Conservation (phyloP, 2,888 invertebrate species). For the Eupelmus urozonus region DNA sequence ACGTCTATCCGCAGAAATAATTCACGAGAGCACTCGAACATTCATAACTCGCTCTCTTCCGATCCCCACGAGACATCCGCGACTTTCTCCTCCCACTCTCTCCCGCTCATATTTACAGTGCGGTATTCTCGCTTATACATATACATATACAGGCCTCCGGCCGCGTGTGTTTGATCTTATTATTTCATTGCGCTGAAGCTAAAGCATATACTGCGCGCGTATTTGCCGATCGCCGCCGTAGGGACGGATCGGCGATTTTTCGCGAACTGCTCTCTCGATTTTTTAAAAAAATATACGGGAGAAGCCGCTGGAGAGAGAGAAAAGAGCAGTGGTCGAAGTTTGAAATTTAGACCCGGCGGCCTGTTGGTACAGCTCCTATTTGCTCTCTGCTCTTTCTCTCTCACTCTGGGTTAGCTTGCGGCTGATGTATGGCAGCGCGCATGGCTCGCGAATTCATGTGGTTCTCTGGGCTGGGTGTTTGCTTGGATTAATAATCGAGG, state of each 20-base stretch:
- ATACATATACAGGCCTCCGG: no score
- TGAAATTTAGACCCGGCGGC: slow-evolving; percentile 62
- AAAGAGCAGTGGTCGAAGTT: slow-evolving; percentile 58
- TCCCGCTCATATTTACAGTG: slow-evolving; percentile 63
- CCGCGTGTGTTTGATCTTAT: slow-evolving; percentile 73
- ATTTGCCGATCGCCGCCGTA: neutral
- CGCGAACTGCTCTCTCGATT: neutral
- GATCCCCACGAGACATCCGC: slow-evolving; percentile 37
- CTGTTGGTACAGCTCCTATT: slow-evolving; percentile 58
- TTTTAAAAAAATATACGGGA: slow-evolving; percentile 31
- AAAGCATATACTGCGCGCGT: slow-evolving; percentile 68
- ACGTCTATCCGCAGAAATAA: slow-evolving; percentile 44
- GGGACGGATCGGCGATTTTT: slow-evolving; percentile 19
- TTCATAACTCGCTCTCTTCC: slow-evolving; percentile 56
- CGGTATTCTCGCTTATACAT: slow-evolving; percentile 24
- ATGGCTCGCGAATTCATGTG: slow-evolving; percentile 42
- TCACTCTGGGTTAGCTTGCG: no score
- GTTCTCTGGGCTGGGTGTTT: slow-evolving; percentile 54
- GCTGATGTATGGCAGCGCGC: slow-evolving; percentile 15
- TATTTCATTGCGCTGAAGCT: slow-evolving; percentile 75
- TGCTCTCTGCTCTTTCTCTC: no score
- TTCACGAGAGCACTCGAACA: slow-evolving; percentile 42
- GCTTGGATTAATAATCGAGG: slow-evolving; percentile 45
- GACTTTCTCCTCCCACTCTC: slow-evolving; percentile 30
- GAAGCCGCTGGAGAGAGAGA: neutral